Base-by-base conservation (phyloP, 2,113 vertebrate species). In the Lycocorax pyrrhopterus region DNA sequence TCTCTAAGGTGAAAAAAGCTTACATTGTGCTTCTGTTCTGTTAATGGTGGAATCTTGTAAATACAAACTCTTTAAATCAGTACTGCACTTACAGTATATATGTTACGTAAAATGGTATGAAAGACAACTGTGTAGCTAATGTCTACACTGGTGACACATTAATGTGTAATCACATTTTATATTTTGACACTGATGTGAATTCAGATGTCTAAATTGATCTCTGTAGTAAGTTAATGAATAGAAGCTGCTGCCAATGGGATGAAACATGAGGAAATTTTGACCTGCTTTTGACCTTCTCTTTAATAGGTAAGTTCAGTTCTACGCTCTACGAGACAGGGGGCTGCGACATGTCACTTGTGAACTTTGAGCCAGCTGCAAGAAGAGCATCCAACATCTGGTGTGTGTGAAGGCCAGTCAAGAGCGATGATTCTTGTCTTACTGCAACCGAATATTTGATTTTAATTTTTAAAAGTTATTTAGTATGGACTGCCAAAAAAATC, bases 351-450 rank as follows among this genome's bases (percentile, higher is more conserved):
- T 99, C 99, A 22, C 98, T 99, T 97, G 99, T 99, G 97, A 99
- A 99, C 96, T 99, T 99, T 97, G 99, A 99, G 97, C 98, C 99
- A 84, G 99, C 99, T 97, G 99, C 99, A 97, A 98, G 99, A 98
- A 98, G 99, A 98, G 98, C 99, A 89, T 99, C 99, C 95, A 99
- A 99, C 95, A 97, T 99, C 97, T 99, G 99, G 99, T 99, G 96
- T 98, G 99, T 98, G 95, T 95, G 85, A 97, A 96, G 92, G 92
- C 75, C 53, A 95, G 46, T 96, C 92, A 95, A 95, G 77, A 93
- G 43, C 83, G 59, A 26, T 96, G 47, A 83, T 60, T 95, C 74
- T 89, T 96, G 95, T 93, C 49, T 79, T 90, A 75, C 69, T 96
- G 76, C 94, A 72, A 84, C 52, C n/a, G 51, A 68, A 23, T 90